Evolutionary conservation across 2,113 vertebrate genomes (phyloP).

Genomic region (Xiphophorus couchianus): DNA sequence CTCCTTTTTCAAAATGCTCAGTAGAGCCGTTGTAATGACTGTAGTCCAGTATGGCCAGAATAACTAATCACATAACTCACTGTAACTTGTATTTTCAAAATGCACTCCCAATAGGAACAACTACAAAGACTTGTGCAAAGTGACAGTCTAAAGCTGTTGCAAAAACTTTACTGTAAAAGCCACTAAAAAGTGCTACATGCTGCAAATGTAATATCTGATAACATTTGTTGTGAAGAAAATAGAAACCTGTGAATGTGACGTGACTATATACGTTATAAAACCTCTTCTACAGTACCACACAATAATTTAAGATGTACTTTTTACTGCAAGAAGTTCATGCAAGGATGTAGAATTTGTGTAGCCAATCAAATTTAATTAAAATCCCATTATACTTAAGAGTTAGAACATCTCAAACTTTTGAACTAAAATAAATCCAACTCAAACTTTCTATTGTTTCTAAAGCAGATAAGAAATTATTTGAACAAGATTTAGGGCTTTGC

Average conservation of each 20-base stretch:
- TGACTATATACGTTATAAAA: not conserved
- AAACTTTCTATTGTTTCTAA: too few relatives aligned
- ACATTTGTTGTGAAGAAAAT: not conserved
- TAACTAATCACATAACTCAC: slow-evolving; percentile 25
- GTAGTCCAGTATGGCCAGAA: slow-evolving; percentile 12
- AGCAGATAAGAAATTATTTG: too few relatives aligned
- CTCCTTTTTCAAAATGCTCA: slow-evolving; percentile 24
- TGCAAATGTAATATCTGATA: not conserved
- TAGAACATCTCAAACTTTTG: too few relatives aligned
- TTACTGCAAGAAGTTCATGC: not conserved
- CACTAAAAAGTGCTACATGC: not conserved
- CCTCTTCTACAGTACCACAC: not conserved
- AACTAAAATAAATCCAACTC: too few relatives aligned
- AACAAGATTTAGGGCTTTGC: too few relatives aligned
- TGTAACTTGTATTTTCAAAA: slow-evolving; percentile 34
- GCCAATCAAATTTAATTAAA: too few relatives aligned
- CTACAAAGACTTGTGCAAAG: slow-evolving; percentile 20
- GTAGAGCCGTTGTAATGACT: slow-evolving; percentile 46
- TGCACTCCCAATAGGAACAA: slow-evolving; percentile 30
- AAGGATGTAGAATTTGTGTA: not conserved
- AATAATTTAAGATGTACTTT: not conserved
- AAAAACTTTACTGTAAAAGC: not conserved
- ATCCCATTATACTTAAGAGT: too few relatives aligned
- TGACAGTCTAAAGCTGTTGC: not conserved
- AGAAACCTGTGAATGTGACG: not conserved